Conservation (phyloP, 2,113 vertebrate species). For the Puntigrus tetrazona region DNA sequence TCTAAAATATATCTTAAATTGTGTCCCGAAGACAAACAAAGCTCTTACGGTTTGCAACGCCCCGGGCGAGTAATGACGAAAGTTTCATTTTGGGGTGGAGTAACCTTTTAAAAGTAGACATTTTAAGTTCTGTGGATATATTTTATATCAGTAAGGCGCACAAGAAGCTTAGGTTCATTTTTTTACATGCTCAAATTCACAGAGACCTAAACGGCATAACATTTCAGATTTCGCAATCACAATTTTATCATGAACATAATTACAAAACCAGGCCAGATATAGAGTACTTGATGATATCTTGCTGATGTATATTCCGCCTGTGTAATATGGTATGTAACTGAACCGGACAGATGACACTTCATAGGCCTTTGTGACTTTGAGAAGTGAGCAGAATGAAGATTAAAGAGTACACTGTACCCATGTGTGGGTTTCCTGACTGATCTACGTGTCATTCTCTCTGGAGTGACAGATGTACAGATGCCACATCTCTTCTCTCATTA, state of each 20-base stretch:
- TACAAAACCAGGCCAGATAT: background rate
- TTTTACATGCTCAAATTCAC: too few species aligned
- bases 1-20: too few species aligned
- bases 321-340: background rate
- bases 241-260: background rate
- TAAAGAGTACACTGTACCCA: background rate
- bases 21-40: too few species aligned
- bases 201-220: too few species aligned
- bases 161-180: too few species aligned
- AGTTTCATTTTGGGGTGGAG: too few species aligned
- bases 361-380: background rate
- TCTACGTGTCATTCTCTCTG: background rate
- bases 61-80: too few species aligned
- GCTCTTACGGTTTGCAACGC: too few species aligned
- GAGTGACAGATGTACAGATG: slow-evolving; percentile 2
- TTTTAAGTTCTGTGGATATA: too few species aligned
- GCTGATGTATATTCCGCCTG: background rate
- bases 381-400: background rate
- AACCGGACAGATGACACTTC: slow-evolving; percentile 8
- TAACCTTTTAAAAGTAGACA: too few species aligned
- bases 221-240: too few species aligned
- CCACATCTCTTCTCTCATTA: background rate
- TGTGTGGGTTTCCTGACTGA: background rate
- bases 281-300: background rate
- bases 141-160: too few species aligned